Evolutionary conservation across 2,113 vertebrate species (phyloP).

Genomic region (Rhinolophus ferrumequinum): DNA sequence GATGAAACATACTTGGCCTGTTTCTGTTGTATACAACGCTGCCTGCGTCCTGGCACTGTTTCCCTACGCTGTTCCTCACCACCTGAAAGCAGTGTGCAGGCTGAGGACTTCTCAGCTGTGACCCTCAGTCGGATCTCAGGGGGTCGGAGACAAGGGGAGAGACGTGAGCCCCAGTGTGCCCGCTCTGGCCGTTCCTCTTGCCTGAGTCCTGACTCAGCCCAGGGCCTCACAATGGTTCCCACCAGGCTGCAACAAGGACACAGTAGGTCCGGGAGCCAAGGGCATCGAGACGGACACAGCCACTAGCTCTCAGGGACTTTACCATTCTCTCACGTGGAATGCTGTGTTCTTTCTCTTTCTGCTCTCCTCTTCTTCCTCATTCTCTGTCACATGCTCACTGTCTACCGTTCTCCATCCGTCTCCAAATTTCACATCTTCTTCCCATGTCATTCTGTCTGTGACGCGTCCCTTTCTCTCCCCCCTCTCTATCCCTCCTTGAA

Average conservation of each 20-base stretch:
- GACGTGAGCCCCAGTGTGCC: too few relatives aligned
- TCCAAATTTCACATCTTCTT: not conserved
- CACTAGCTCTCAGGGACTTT: fast-evolving
- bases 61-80: not conserved
- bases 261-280: not conserved
- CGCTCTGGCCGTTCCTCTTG: not conserved
- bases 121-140: not conserved
- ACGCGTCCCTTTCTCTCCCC: not conserved
- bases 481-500: not conserved
- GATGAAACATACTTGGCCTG: not conserved
- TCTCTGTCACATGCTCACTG: not conserved
- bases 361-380: not conserved
- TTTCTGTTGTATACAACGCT: fast-evolving
- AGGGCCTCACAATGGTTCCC: not conserved
- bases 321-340: fast-evolving
- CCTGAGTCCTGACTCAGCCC: not conserved
- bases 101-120: not conserved
- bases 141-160: not conserved
- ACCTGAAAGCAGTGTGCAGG: not conserved
- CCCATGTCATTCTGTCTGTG: not conserved
- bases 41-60: not conserved
- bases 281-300: fast-evolving
- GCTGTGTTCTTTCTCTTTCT: not conserved
- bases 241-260: too few relatives aligned
- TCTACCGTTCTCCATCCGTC: not conserved